Base-by-base conservation (phyloP, 2,113 vertebrate species). In the Mastomys coucha region DNA sequence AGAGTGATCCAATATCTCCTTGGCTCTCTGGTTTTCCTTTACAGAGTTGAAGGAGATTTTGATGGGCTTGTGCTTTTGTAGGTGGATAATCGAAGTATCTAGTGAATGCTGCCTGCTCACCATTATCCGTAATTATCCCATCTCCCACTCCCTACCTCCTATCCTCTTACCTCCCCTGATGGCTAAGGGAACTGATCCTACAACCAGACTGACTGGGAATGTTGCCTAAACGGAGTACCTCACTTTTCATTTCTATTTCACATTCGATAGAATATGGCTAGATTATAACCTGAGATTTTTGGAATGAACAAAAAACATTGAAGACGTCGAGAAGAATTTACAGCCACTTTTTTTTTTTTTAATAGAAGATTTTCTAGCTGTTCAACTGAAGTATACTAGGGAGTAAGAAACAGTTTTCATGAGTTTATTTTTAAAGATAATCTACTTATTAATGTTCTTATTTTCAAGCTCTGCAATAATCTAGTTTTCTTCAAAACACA, bases 401-500 rank as follows among this genome's bases (percentile, higher is more conserved):
- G 22, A 87, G 42, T 36, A 80, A 84, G n/a, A 92, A 77, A 88
- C 70, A 92, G 51, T 90, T 96, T 94, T 91, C 56, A 94, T 86
- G 53, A 72, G 53, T 12, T 86, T 86, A 91, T 88, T 90, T 80
- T 88, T 93, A 58, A 70, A 77, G 39, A 91, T n/a, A 69, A 4
- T 86, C 17, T 73, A 75, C 2, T 92, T n/a, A 26, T n/a, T 81
- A 56, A 56, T 81, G 24, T 31, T 24, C 60, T 89, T 93, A 81
- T 73, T 97, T 95, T 88, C 53, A 91, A 89, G 90, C 58, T 11
- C 19, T 16, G 76, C 5, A 58, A 60, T 16, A 84, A 65, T 56
- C 8, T 73, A 75, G 19, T 89, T 85, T 88, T 95, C 73, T 91
- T 89, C 24, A 84, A 93, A 78, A 17, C 36, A 24, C 91, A 91